Evolutionary conservation across 2,113 vertebrate genomes (phyloP), one percentile per base, ranked within the genome.

Genomic region (Alaudala cheleensis): DNA sequence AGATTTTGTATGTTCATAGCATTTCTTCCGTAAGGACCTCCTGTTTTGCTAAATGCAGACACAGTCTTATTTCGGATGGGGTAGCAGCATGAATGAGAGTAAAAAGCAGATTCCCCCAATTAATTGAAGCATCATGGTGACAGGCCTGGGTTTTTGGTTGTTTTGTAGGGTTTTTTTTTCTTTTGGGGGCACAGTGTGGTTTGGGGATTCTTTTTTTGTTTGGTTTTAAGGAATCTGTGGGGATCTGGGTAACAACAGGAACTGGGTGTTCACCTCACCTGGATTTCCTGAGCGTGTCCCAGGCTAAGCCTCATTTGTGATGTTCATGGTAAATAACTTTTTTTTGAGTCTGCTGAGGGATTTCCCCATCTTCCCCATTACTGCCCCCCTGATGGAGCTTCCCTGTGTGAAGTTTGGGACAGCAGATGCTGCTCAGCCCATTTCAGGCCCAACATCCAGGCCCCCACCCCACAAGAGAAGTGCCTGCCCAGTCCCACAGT

Each of bases 61-160:
- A 28, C 4, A 24, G 33, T 42, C 17, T 18, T 72, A 2, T 47
- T 74, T 69, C 40, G 20, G 44, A 87, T 10, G 34, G 29, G 60
- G 39, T 2, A 66, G n/a, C 42, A 70, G 20, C 33, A 57, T 50
- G 25, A 45, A 10, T 9, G 3, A 9, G 14, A 79, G 29, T 16
- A 51, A 42, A 74, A 81, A 67, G 34, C 40, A 65, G n/a, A 93
- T 16, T 84, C 23, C 24, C 6, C 37, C 11, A 70, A 54, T 34
- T 49, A 49, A 69, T 1, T 57, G 31, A 61, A 92, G 57, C 13
- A 69, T 2, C 2, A 45, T 6, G 12, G 56, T 42, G 57, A 76
- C 0, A 2, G 37, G n/a, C 9, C 58, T 74, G 9, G 8, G 1
- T 0, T 66, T 9, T 5, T 62, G 12, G 2, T 9, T 39, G 4